Evolutionary conservation across 2,888 invertebrate genomes (phyloP), one percentile per base, ranked within the genome.

Genomic region (Tuta absoluta): DNA sequence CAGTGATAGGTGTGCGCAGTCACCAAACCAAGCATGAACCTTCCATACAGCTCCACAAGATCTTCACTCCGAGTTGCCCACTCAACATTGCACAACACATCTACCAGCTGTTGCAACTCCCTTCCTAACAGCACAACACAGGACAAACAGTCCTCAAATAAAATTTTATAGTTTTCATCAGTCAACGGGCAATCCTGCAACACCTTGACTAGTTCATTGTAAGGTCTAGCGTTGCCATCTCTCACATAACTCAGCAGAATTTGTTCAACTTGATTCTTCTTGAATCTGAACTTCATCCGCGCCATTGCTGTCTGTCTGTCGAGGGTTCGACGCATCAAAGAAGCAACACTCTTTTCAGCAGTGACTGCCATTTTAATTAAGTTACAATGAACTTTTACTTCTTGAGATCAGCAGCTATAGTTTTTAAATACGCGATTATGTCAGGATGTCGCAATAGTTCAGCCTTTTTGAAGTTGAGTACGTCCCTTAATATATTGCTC

Each of bases 1-100:
- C 87, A 86, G 67, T 92, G 92, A 71, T 91, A 91, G 0, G 87
- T 86, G 68, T 92, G 91, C 5, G 92, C 91, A 0, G 91, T 91
- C 0, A 91, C 85, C 33, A 92, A 71, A 62, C 81, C 82, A 10
- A 91, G 68, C 3, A 87, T 73, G 73, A 91, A 92, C 68, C 73
- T 81, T 53, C 81, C 80, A 67, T 81, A 92, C 51, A 89, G 63
- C 10, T 82, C 78, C 8, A 89, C 83, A 2, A 87, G 69, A 53
- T 82, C 80, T 7, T 83, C 80, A 63, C 78, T 79, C 33, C 90
- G 75, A 49, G 69, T 76, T 0, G 78, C 75, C 92, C 92, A 92
- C 63, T 90, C 85, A 41, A 91, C 72, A 64, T 78, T 80, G 70
- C 86, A 88, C 63, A 91, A 72, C 14, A 79, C 75, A 67, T 89